These are phyloP conservation scores for Machaerirhynchus nigripectus DNA, from an alignment of 2,113 vertebrate species.

Conservation along the genomic window DNA sequence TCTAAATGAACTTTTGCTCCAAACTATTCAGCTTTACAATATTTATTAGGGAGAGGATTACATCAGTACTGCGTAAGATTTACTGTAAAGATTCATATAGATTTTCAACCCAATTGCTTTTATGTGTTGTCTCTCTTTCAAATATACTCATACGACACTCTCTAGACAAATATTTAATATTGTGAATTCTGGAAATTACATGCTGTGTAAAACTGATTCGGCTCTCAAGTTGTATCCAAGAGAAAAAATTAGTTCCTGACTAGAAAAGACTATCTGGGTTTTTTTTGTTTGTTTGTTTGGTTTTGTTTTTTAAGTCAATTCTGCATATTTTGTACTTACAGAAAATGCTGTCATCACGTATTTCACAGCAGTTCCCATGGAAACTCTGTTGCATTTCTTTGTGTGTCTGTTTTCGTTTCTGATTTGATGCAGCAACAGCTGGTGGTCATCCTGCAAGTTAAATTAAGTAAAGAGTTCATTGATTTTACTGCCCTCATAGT, in stretches of 20 bases:
- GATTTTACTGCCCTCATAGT: conserved; percentile 29
- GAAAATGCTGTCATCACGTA: background rate
- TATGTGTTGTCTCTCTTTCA: background rate
- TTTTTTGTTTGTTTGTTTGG: background rate
- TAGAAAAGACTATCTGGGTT: background rate
- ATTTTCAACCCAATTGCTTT: background rate
- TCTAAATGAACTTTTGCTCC: background rate
- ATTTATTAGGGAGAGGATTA: background rate
- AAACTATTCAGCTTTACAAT: background rate
- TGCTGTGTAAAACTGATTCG: background rate
- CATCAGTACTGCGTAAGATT: background rate
- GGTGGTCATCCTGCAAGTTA: conserved; percentile 29
- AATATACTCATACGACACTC: background rate
- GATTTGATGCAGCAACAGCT: conserved; percentile 28
- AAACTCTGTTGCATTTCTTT: background rate
- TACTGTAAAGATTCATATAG: background rate
- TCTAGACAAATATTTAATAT: background rate
- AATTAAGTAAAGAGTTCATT: conserved; percentile 51
- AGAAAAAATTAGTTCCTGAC: background rate
- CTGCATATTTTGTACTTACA: background rate
- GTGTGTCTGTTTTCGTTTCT: conserved; percentile 23
- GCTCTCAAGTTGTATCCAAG: background rate
- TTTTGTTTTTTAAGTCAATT: background rate
- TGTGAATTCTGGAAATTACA: background rate
- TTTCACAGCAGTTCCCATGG: conserved; percentile 1